Evolutionary conservation across 2,113 vertebrate species (phyloP), one percentile per base, ranked within the genome.

Genomic region (Nesogale talazaci): DNA sequence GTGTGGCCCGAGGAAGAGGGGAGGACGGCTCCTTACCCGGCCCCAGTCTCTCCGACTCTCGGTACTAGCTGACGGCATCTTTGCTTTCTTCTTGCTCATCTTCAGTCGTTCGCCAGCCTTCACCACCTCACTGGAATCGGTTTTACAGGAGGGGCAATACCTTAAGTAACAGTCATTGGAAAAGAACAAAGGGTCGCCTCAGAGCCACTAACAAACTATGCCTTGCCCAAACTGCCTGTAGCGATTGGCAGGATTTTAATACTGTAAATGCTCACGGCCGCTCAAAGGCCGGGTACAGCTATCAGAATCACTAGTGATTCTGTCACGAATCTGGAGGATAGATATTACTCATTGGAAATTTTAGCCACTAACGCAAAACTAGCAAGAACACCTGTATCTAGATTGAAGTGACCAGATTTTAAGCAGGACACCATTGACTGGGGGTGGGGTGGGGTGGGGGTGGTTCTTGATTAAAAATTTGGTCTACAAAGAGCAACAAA

Each of bases 101-200:
- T 99, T 99, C 94, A 99, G 99, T 93, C 98, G 99, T 98, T 99
- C 99, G 79, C 99, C 99, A 92, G 99, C 99, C 94, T 99, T 99
- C 86, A 99, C 98, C 92, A 99, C 99, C 98, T 99, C 99, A 90
- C 98, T 99, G 96, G 99, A 99, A 98, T 99, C 99, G 92, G 99
- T 99, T 98, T 99, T 99, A 98, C 99, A 99, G 94, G 99, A 99
- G 97, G 99, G 99, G 97, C 99, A 99, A 98, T 99, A 99, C 99
- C 99, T 99, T 94, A 94, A 83, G 97, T 81, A 97, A 97, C 96
- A 69, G 3, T 46, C 42, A 52, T 52, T 52, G 10, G 46, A 93
- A 96, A 69, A 95, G 36, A 81, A 57, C 83, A 69, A 86, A 89
- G 9, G 42, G 63, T 11, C 29, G 16, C 42, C 52, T 46, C 88